These are phyloP conservation scores for Hucho hucho DNA, from an alignment of 2,113 vertebrate genomes.

Conservation along the genomic window DNA sequence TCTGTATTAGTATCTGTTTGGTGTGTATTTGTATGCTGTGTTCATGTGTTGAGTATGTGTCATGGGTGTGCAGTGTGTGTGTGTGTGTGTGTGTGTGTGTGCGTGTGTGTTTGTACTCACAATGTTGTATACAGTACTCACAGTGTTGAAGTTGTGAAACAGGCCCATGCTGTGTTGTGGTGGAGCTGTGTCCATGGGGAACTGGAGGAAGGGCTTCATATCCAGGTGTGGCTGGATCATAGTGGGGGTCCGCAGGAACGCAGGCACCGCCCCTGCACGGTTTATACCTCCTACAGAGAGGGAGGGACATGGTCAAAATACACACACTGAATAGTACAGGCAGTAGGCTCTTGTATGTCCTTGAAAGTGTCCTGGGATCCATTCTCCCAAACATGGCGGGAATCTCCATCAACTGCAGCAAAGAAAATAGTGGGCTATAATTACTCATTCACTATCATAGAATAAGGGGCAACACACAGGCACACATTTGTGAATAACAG, in stretches of 20 bases:
- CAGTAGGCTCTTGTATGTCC: background rate
- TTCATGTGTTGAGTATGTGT: conserved; percentile 7
- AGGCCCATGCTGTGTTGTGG: conserved; percentile 74
- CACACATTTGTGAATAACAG: too few species aligned
- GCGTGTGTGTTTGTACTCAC: background rate
- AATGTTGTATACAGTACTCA: conserved; percentile 44
- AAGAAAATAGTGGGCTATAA: background rate
- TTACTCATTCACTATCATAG: background rate
- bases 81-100: background rate
- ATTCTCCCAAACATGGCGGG: background rate
- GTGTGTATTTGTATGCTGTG: background rate
- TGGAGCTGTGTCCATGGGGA: conserved; percentile 73
- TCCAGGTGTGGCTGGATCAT: conserved; percentile 78
- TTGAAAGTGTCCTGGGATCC: too few species aligned
- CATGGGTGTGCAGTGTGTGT: too few species aligned
- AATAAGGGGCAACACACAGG: conserved; percentile 16
- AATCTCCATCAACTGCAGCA: background rate
- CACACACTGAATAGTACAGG: too few species aligned
- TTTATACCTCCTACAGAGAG: conserved; percentile 74
- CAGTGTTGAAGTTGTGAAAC: conserved; percentile 80
- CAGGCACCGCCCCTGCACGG: conserved; percentile 71
- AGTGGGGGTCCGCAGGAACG: conserved; percentile 77
- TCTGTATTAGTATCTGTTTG: too few species aligned
- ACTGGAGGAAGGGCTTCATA: conserved; percentile 79
- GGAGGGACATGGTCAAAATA: background rate